phyloP scores from a whole-genome alignment of 2,888 invertebrate genomes.

The Ophioninae sp. region DNA sequence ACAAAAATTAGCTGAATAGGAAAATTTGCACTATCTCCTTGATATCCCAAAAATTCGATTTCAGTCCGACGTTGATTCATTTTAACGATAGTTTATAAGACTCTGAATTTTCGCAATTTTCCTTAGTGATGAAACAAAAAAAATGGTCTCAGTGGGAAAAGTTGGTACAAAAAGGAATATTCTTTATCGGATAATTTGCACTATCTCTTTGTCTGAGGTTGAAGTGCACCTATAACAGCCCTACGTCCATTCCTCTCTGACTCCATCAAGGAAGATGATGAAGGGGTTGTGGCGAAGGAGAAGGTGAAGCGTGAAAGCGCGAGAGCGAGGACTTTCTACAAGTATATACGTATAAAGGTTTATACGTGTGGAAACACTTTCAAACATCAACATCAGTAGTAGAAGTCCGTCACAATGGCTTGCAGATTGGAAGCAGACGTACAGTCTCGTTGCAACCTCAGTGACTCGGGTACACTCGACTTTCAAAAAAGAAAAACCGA shows the following conservation, averaged over 20 bases:
- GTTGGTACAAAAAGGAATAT: slow-evolving; percentile 3
- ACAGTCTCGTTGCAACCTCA: slow-evolving; percentile 69
- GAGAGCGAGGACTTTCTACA: slow-evolving; percentile 18
- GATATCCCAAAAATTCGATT: neutral
- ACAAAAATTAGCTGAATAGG: too few relatives aligned
- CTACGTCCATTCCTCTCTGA: neutral
- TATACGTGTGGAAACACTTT: slow-evolving; percentile 19
- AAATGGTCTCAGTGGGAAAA: neutral
- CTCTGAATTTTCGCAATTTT: neutral
- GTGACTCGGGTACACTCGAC: slow-evolving; percentile 72
- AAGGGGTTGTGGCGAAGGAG: slow-evolving; percentile 9
- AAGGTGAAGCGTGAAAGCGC: slow-evolving; percentile 17
- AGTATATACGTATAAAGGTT: neutral
- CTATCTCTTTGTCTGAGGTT: neutral
- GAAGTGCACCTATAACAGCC: neutral
- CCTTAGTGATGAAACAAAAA: too few relatives aligned
- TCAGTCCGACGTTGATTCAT: neutral
- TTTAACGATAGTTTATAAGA: neutral
- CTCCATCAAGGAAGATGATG: neutral
- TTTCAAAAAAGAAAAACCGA: slow-evolving; percentile 48
- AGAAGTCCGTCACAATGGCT: slow-evolving; percentile 71
- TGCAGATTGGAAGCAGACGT: slow-evolving; percentile 79
- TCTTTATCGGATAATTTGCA: neutral
- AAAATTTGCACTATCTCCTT: too few relatives aligned
- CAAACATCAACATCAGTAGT: slow-evolving; percentile 60